These are phyloP conservation scores for Acleris literana DNA, from an alignment of 2,888 invertebrate genomes.

Conservation along the genomic window DNA sequence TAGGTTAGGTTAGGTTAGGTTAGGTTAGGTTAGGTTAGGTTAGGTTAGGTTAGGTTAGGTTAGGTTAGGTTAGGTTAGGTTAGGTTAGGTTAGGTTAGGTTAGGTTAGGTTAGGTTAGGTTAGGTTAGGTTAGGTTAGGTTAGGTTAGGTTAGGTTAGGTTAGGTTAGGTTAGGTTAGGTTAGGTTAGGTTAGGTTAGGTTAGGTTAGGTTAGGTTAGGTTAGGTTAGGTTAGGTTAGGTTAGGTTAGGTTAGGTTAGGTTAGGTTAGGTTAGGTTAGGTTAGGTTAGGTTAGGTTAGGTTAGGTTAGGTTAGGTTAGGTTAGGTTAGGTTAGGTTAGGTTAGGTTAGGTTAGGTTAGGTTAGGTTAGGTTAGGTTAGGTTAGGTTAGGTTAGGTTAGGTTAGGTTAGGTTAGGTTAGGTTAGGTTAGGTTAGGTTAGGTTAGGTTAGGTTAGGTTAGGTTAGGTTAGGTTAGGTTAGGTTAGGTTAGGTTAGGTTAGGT, in stretches of 20 bases:
- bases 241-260: slow-evolving; percentile 13
- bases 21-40: slow-evolving; percentile 13
- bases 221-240: slow-evolving; percentile 13
- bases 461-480: slow-evolving; percentile 7
- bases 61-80: slow-evolving; percentile 13
- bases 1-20: slow-evolving; percentile 13
- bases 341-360: slow-evolving; percentile 10
- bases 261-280: slow-evolving; percentile 13
- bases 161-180: slow-evolving; percentile 13
- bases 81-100: slow-evolving; percentile 13
- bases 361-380: slow-evolving; percentile 10
- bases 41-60: slow-evolving; percentile 13
- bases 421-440: slow-evolving; percentile 10
- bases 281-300: slow-evolving; percentile 11
- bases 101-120: slow-evolving; percentile 13
- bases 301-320: slow-evolving; percentile 10
- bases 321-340: slow-evolving; percentile 10
- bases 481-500: slow-evolving; percentile 15
- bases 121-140: slow-evolving; percentile 12
- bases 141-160: slow-evolving; percentile 13
- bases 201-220: slow-evolving; percentile 13
- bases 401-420: slow-evolving; percentile 10
- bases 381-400: slow-evolving; percentile 10
- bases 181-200: slow-evolving; percentile 13
- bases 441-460: slow-evolving; percentile 10